Evolutionary conservation across 2,888 invertebrate genomes (phyloP).

Genomic region (Drosophila mimetica): DNA sequence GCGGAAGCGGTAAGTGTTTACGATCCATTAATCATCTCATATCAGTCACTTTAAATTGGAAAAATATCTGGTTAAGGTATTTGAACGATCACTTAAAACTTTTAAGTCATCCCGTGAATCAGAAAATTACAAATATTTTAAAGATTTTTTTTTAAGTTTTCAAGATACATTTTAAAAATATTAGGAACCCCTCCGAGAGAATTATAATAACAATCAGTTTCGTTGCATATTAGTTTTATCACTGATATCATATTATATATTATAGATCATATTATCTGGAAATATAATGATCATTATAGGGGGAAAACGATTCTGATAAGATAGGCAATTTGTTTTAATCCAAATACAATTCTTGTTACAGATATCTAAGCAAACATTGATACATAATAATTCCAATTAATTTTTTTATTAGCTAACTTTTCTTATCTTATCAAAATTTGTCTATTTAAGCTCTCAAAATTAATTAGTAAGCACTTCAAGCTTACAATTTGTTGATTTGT

Average conservation of each 20-base stretch:
- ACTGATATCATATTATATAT: too few relatives aligned
- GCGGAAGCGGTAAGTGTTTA: slow-evolving; percentile 83
- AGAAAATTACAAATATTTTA: too few relatives aligned
- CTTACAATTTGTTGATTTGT: not conserved
- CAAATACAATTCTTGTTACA: not conserved
- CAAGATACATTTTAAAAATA: too few relatives aligned
- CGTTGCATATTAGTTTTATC: too few relatives aligned
- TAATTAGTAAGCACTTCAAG: not conserved
- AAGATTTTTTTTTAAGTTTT: too few relatives aligned
- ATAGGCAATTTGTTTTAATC: not conserved
- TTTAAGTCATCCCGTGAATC: too few relatives aligned
- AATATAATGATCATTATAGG: too few relatives aligned
- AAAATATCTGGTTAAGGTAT: not conserved
- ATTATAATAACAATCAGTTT: too few relatives aligned
- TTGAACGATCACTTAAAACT: too few relatives aligned
- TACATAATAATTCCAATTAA: not conserved
- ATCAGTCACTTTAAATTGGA: not conserved
- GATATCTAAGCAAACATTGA: not conserved
- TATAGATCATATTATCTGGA: too few relatives aligned
- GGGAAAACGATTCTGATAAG: not conserved
- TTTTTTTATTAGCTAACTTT: not conserved
- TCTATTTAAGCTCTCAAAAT: not conserved
- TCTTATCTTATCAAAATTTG: not conserved
- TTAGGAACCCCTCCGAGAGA: too few relatives aligned
- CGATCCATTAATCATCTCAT: not conserved